phyloP scores from a whole-genome alignment of 2,797 vertebrate genomes.

The Thamnophis elegans region DNA sequence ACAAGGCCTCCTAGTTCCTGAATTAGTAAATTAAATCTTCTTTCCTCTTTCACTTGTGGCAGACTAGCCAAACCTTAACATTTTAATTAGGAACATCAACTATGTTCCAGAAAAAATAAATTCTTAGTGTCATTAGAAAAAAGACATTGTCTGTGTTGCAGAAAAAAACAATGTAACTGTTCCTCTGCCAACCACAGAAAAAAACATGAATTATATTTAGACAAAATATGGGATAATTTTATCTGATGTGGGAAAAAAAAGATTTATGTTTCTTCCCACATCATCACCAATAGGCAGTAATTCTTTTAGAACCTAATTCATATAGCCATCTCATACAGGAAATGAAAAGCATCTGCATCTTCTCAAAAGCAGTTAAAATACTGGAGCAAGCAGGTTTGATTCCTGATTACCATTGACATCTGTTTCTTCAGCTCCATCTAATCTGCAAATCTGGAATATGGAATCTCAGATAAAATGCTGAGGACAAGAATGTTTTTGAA shows the following conservation, averaged over 20 bases:
- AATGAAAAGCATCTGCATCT: neutral
- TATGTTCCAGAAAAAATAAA: neutral
- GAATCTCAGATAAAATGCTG: no score
- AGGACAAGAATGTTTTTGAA: neutral
- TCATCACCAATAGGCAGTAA: neutral
- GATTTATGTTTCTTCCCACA: neutral
- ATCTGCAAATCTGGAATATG: neutral
- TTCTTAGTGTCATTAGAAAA: neutral
- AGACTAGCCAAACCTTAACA: neutral
- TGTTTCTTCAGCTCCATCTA: neutral
- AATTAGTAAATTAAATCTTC: neutral
- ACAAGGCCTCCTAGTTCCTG: neutral
- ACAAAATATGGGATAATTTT: neutral
- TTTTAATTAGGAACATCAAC: neutral
- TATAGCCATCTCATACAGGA: neutral
- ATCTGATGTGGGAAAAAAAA: neutral
- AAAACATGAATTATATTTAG: fast-evolving
- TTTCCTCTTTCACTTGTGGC: neutral
- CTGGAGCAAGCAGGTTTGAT: neutral
- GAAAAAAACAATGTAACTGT: neutral
- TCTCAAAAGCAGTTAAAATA: neutral
- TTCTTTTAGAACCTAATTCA: neutral
- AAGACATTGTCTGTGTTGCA: neutral
- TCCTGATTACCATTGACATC: neutral
- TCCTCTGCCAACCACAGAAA: neutral